phyloP scores from a whole-genome alignment of 2,113 vertebrate genomes.

The Pelodiscus sinensis region DNA sequence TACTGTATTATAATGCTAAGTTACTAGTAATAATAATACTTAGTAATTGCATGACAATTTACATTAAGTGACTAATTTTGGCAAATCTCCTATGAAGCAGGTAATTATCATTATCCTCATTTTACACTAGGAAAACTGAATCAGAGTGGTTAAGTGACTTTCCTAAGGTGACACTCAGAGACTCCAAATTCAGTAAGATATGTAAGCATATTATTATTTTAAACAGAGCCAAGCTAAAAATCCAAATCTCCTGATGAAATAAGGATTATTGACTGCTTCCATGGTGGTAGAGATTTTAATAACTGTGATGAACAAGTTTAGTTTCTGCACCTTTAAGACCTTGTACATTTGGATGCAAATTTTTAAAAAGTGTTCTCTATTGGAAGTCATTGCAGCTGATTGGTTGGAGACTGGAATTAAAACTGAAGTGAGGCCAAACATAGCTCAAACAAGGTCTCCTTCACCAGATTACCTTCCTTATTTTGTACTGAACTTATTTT shows the following conservation, averaged over 20 bases:
- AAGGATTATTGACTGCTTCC: neutral
- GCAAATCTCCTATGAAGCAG: neutral
- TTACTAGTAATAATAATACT: neutral
- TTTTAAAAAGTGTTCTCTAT: neutral
- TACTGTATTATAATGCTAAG: conserved; percentile 10
- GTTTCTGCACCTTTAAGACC: neutral
- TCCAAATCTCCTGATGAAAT: neutral
- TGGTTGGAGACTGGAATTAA: neutral
- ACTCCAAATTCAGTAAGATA: neutral
- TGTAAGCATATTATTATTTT: neutral
- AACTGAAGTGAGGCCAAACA: neutral
- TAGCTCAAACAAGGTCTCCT: neutral
- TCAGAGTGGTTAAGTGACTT: conserved; percentile 10
- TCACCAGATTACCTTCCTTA: neutral
- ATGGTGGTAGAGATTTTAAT: neutral
- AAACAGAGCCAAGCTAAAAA: neutral
- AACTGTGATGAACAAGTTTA: neutral
- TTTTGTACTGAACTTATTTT: neutral
- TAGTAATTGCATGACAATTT: neutral
- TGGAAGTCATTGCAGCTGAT: neutral
- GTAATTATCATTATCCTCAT: neutral
- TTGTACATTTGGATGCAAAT: neutral
- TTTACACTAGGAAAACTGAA: conserved; percentile 3
- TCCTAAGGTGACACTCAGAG: neutral
- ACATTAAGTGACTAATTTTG: neutral